phyloP scores from a whole-genome alignment of 2,797 vertebrate genomes.

The Poeciliopsis gracilis region DNA sequence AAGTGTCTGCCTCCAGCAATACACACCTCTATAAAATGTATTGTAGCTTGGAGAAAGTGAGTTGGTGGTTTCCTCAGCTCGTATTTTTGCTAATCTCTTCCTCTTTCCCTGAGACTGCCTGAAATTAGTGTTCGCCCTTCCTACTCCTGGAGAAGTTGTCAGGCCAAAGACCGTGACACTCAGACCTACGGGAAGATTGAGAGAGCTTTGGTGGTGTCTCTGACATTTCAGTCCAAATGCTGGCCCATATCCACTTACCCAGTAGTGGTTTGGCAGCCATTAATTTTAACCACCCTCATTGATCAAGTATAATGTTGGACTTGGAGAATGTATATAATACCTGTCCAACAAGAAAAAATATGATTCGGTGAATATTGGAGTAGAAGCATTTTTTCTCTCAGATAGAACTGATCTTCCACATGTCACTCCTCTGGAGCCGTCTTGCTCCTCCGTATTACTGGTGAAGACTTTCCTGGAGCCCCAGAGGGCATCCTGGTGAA shows the following conservation, averaged over 20 bases:
- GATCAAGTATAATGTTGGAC: neutral
- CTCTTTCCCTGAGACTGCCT: neutral
- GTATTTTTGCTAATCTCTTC: neutral
- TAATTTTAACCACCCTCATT: neutral
- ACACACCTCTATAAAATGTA: neutral
- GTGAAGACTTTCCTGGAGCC: neutral
- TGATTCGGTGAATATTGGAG: constrained; percentile 11
- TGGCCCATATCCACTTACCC: neutral
- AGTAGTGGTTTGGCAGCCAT: neutral
- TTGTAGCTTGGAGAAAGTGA: neutral
- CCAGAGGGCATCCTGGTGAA: neutral
- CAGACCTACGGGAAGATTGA: neutral
- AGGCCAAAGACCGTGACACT: neutral
- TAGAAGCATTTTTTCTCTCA: neutral
- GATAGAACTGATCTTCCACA: neutral
- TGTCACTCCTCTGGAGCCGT: neutral
- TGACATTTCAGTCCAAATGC: neutral
- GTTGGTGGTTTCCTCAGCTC: neutral
- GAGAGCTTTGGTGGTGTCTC: neutral
- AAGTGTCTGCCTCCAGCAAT: neutral
- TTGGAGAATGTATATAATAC: neutral
- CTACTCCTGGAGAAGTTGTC: neutral
- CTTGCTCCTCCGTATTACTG: neutral
- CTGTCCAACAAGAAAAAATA: constrained; percentile 7
- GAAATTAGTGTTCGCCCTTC: neutral